phyloP scores from a whole-genome alignment of 2,888 invertebrate species.

The Halictus quadricinctus region DNA sequence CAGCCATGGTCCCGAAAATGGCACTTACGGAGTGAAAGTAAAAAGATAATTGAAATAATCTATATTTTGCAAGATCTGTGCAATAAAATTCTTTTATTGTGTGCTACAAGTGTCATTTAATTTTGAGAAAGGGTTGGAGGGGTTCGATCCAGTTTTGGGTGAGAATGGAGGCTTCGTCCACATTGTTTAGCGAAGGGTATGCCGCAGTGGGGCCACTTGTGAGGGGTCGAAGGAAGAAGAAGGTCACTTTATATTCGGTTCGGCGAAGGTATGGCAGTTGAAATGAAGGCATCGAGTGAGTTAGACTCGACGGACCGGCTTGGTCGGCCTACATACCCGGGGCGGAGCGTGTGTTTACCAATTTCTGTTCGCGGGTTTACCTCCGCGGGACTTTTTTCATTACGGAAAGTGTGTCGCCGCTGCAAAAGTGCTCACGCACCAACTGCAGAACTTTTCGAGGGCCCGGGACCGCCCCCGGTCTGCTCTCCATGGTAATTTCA shows the following conservation, averaged over 20 bases:
- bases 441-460: neutral
- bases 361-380: neutral
- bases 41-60: too few relatives aligned
- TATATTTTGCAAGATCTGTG: neutral
- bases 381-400: conserved; percentile 12
- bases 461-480: neutral
- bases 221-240: neutral
- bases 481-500: neutral
- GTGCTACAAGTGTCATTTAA: neutral
- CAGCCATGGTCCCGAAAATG: too few relatives aligned
- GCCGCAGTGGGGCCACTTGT: neutral
- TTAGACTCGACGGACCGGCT: neutral
- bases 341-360: conserved; percentile 21
- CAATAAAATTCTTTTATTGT: neutral
- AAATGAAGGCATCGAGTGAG: conserved; percentile 24
- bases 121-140: neutral
- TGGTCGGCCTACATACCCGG: conserved; percentile 13
- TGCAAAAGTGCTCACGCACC: neutral
- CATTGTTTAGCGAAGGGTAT: neutral
- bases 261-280: conserved; percentile 19
- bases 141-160: neutral
- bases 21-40: too few relatives aligned
- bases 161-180: neutral
- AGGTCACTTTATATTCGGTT: conserved; percentile 8
- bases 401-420: neutral